These are phyloP conservation scores for Esox masquinongy DNA, from an alignment of 2,797 vertebrate genomes.

Conservation along the genomic window DNA sequence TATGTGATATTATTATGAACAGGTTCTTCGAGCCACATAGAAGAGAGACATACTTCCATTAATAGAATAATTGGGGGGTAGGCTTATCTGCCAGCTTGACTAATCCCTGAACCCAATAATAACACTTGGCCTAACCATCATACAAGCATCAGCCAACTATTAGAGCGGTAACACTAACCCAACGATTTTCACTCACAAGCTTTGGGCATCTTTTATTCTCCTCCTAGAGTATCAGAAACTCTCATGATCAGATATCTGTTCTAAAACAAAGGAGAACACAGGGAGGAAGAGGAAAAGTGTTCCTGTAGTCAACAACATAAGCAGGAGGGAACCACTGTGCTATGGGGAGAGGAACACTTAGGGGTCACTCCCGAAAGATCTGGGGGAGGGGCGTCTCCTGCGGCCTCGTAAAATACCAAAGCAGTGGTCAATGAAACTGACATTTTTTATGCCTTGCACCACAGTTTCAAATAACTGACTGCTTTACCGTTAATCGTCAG, in stretches of 20 bases:
- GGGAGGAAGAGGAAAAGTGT: background rate
- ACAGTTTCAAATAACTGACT: background rate
- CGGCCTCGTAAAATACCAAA: background rate
- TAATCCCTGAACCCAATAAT: background rate
- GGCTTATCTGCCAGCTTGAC: background rate
- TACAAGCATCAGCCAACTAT: background rate
- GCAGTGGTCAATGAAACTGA: background rate
- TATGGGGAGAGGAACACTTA: background rate
- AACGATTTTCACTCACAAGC: background rate
- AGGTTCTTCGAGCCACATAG: background rate
- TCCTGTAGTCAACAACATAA: background rate
- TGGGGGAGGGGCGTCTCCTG: background rate
- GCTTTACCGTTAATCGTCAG: background rate
- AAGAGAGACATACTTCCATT: background rate
- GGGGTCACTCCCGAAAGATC: too few relatives aligned
- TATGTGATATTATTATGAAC: background rate
- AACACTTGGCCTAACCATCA: background rate
- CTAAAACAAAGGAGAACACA: background rate
- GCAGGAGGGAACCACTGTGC: background rate
- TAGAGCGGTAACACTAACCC: background rate
- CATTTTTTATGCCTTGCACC: background rate
- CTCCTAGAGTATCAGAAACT: background rate
- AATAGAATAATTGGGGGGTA: background rate
- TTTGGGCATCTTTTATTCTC: slow-evolving; percentile 10
- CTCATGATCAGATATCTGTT: background rate